Base-by-base conservation (phyloP, 2,888 invertebrate genomes). In the Heliconius aoede region DNA sequence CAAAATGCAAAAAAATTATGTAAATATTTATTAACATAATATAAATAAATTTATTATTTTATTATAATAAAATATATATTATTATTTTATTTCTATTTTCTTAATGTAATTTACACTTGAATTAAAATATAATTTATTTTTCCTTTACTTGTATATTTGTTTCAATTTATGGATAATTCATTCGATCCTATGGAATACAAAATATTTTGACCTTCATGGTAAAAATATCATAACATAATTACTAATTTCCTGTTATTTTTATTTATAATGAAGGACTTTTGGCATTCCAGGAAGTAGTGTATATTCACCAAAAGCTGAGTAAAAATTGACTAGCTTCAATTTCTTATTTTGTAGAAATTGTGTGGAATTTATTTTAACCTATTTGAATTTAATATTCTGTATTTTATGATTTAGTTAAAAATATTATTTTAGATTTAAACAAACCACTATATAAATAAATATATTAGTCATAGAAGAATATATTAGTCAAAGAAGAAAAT, bases 201-300 rank as follows among this genome's bases (percentile, higher is more conserved):
- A 74, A 46, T 74, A 36, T 21, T 71, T n/a, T 64, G 62, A 75
- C 75, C 75, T 75, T 55, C 64, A 51, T 15, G n/a, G 62, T 40
- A 62, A 62, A 46, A 71, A 71, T 71, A 75, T 51, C 62, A 21
- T 55, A 58, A 30, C 62, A 15, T 74, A 60, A 46, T 60, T 68
- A 30, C 15, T 26, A 1, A 60, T 74, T 68, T 74, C 68, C 68
- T 74, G 68, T 28, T 30, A 24, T 9, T 26, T 36, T 58, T 28
- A 40, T n/a, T 26, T 13, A 32, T 40, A 30, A 68, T 69, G 69
- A 55, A 69, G 69, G 55, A 55, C 69, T 69, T 51, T 69, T 55
- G 15, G 8, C 55, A 32, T 69, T 69, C 32, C 30, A 32, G 30
- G 1, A 55, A 68, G n/a, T 4, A n/a, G 13, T 64, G 32, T 21